Conservation (phyloP, 2,113 vertebrate genomes). For the Leiothrix lutea region DNA sequence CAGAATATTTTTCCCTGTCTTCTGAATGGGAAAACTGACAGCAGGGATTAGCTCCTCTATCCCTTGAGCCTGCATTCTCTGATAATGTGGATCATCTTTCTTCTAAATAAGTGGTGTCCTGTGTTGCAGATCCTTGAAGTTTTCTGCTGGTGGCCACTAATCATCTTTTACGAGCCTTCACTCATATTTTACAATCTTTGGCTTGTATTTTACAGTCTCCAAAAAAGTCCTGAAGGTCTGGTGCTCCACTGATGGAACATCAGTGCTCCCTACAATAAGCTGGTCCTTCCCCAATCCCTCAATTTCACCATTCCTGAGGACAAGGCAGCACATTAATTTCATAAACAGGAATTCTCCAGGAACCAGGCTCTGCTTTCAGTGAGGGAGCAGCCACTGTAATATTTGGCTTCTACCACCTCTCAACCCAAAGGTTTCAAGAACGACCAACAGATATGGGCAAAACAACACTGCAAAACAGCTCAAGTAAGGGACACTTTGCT, state of each 20-base stretch:
- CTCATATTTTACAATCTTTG: not conserved
- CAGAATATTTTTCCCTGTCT: not conserved
- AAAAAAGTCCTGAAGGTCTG: not conserved
- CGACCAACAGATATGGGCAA: not conserved
- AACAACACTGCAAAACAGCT: not conserved
- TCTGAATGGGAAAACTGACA: not conserved
- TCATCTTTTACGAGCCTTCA: conserved; percentile 14
- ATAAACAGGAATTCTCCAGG: not conserved
- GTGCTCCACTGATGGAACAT: not conserved
- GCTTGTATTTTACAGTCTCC: not conserved
- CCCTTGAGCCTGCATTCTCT: not conserved
- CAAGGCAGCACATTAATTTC: not conserved
- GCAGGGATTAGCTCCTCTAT: not conserved
- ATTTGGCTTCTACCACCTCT: not conserved
- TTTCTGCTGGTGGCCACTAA: conserved; percentile 5
- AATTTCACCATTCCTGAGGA: not conserved
- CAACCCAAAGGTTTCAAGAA: conserved; percentile 3
- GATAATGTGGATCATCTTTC: conserved; percentile 17
- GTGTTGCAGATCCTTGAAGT: not conserved
- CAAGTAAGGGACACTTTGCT: not conserved
- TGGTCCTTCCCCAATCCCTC: not conserved
- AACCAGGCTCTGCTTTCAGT: not conserved
- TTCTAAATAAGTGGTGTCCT: not conserved
- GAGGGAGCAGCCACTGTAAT: not conserved
- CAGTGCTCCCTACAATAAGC: not conserved